These are phyloP conservation scores for Ceratosolen fusciceps DNA, from an alignment of 1,140 invertebrate genomes.

Conservation along the genomic window DNA sequence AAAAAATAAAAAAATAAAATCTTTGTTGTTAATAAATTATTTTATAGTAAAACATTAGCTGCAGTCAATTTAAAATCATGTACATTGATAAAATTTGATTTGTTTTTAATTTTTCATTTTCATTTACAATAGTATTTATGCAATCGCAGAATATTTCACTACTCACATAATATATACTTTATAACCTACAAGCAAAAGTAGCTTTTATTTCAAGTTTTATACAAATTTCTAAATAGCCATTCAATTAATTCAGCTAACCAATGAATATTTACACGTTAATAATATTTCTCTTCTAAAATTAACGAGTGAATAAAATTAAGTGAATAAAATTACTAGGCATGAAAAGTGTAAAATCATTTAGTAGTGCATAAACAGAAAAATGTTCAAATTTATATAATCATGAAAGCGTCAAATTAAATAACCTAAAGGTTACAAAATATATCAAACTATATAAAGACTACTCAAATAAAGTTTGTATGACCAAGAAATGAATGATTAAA, in stretches of 20 bases:
- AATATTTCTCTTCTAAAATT: constrained; percentile 15
- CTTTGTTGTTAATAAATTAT: too few species aligned
- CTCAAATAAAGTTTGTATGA: constrained; percentile 38
- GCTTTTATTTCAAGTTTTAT: constrained; percentile 21
- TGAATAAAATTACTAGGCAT: constrained; percentile 23
- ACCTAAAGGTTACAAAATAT: constrained; percentile 32
- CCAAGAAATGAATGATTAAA: constrained; percentile 43
- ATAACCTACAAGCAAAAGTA: constrained; percentile 20
- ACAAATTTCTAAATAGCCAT: constrained; percentile 41
- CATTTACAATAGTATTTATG: not conserved
- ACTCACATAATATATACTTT: not conserved
- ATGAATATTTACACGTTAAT: constrained; percentile 31
- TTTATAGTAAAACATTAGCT: too few species aligned
- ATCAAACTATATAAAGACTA: constrained; percentile 34
- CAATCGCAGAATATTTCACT: not conserved
- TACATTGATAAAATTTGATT: too few species aligned
- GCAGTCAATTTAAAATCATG: too few species aligned
- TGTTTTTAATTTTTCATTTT: not conserved
- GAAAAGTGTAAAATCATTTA: constrained; percentile 39
- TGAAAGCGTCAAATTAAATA: constrained; percentile 38
- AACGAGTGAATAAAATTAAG: constrained; percentile 21
- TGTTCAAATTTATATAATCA: constrained; percentile 29
- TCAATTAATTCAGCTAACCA: constrained; percentile 42
- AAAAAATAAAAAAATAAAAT: too few species aligned
- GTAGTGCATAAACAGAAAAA: constrained; percentile 40